These are phyloP conservation scores for Crossocerus cetratus DNA, from an alignment of 2,888 invertebrate species.

Conservation along the genomic window DNA sequence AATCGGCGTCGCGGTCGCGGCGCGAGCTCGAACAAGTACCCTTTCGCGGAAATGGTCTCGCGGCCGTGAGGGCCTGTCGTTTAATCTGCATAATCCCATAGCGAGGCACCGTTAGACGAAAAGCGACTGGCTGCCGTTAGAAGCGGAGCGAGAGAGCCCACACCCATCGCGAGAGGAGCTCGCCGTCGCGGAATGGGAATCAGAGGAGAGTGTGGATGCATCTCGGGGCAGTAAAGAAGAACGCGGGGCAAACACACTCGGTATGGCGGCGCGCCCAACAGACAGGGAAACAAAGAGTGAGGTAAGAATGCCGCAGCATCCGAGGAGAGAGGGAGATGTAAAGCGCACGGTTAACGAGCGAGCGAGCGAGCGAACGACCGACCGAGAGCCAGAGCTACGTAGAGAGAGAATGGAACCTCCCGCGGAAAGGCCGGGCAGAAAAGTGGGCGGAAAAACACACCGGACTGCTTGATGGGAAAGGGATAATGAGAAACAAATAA, in stretches of 20 bases:
- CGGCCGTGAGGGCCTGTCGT: conserved; percentile 66
- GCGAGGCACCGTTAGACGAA: conserved; percentile 67
- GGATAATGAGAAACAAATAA: conserved; percentile 1
- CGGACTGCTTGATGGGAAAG: not conserved
- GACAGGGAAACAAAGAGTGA: conserved; percentile 22
- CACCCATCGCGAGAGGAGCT: not conserved
- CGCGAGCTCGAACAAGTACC: conserved; percentile 27
- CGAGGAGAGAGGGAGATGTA: not conserved
- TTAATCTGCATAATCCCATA: conserved; percentile 72
- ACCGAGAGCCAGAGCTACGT: conserved; percentile 4
- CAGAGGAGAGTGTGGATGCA: not conserved
- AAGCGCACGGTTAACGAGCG: not conserved
- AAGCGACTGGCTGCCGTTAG: conserved; percentile 65
- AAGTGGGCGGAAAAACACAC: conserved; percentile 5
- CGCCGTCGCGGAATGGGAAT: not conserved
- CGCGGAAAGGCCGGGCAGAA: conserved; percentile 11
- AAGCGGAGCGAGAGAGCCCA: conserved; percentile 1
- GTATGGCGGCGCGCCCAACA: conserved; percentile 12
- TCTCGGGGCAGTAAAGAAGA: conserved; percentile 57
- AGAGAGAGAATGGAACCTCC: not conserved
- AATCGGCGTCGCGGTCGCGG: not conserved
- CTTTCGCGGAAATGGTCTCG: conserved; percentile 38
- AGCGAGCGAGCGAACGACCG: not conserved
- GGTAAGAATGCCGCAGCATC: conserved; percentile 9
- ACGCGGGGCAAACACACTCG: conserved; percentile 6